Percentiles rank a stretch among this genome's conserved stretches.
phyloP scores from a whole-genome alignment of 2,888 invertebrate genomes.

The Corbicula japonica region DNA sequence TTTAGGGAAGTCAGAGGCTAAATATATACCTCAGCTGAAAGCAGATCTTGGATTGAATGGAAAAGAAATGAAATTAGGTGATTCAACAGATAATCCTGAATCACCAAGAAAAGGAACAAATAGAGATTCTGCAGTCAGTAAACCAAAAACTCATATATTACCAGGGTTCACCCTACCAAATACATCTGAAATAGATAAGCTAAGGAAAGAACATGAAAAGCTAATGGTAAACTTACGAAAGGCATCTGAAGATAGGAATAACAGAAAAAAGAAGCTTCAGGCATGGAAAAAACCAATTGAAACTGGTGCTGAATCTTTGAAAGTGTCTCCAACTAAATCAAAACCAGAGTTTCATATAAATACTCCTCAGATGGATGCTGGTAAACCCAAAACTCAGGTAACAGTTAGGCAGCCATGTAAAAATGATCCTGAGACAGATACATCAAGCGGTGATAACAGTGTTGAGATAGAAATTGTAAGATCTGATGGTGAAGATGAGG shows the following conservation, averaged over 20 bases:
- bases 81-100: not conserved
- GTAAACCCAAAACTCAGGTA: not conserved
- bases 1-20: constrained; percentile 3
- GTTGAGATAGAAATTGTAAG: constrained; percentile 10
- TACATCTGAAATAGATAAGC: constrained; percentile 75
- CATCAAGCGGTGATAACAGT: constrained; percentile 5
- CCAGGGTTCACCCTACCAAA: constrained; percentile 55
- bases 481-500: constrained; percentile 28
- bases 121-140: not conserved
- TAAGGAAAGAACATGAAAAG: constrained; percentile 78
- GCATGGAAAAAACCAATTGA: constrained; percentile 44
- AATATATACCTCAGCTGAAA: constrained; percentile 48
- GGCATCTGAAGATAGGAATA: constrained; percentile 66
- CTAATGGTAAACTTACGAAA: constrained; percentile 77
- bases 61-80: not conserved
- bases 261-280: constrained; percentile 60
- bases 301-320: constrained; percentile 2
- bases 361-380: not conserved
- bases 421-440: constrained; percentile 16
- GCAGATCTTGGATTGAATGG: constrained; percentile 42
- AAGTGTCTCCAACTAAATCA: constrained; percentile 1
- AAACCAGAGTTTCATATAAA: constrained; percentile 7
- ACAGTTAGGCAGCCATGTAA: constrained; percentile 2
- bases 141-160: not conserved
- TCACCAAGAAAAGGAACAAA: not conserved